Evolutionary conservation across 2,113 vertebrate genomes (phyloP), one percentile per base, ranked within the genome.

Genomic region (Tragelaphus strepsiceros): DNA sequence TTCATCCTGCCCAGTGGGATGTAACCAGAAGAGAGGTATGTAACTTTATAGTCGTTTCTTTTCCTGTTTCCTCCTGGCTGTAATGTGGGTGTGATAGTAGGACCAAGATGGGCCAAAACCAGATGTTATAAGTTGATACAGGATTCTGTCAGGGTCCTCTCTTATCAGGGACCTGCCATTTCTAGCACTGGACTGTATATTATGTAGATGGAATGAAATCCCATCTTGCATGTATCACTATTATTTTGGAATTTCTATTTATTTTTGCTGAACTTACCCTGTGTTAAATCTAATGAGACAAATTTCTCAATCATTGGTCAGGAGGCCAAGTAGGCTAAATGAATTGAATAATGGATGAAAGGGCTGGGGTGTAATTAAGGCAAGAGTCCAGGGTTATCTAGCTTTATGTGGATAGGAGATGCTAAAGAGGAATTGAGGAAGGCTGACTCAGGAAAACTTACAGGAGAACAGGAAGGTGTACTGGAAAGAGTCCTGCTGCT

Each of bases 181-280:
- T 78, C 51, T 1, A 64, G 39, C 30, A 14, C 21, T 58, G 39
- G 26, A 59, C 16, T 77, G 2, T 71, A 11, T 93, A 26, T 90
- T 58, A 77, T 15, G 22, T 56, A 92, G 77, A 28, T 51, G 10
- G 21, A 90, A 87, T 92, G 46, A 92, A 61, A 90, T 30, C 28
- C 39, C 13, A 26, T 84, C n/a, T 87, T 92, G 35, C 53, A 64
- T 59, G 78, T 53, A 3, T 56, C 49, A 59, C 51, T 90, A 0
- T 94, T 89, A 46, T 90, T 96, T 91, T 92, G 56, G n/a, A 67
- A 80, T 84, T 81, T 67, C 54, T 91, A 1, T 91, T 84, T 96
- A 22, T 49, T 96, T 94, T 95, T 82, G 49, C 16, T 71, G 58
- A 88, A 67, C 58, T 93, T 89, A 81, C 62, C 46, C 13, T 71